phyloP scores from a whole-genome alignment of 1,140 invertebrate species.

The Mya arenaria region DNA sequence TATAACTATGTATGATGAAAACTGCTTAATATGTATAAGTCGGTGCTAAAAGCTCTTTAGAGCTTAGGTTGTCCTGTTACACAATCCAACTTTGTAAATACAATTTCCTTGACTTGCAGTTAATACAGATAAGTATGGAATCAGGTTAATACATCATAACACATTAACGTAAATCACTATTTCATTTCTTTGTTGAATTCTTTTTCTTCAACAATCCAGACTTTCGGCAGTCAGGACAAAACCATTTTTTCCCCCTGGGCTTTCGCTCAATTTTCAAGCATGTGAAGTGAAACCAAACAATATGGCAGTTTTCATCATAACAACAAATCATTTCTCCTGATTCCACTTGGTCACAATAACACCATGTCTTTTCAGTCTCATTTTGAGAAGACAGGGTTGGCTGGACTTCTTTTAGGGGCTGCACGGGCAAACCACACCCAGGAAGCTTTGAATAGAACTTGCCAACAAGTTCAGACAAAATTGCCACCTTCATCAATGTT shows the following conservation, averaged over 20 bases:
- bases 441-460: constrained; percentile 24
- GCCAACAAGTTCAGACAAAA: constrained; percentile 45
- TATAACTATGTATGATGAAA: no score
- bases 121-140: no score
- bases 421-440: background rate
- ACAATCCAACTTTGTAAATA: no score
- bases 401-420: background rate
- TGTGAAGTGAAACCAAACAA: constrained; percentile 38
- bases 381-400: no score
- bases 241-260: constrained; percentile 21
- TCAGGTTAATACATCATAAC: no score
- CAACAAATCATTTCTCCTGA: constrained; percentile 28
- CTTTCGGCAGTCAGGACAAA: constrained; percentile 44
- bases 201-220: no score
- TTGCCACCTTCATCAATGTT: constrained; percentile 16
- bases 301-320: constrained; percentile 39
- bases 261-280: constrained; percentile 10
- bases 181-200: no score
- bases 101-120: no score
- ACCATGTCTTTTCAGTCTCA: constrained; percentile 29
- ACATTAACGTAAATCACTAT: no score
- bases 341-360: constrained; percentile 47
- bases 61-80: no score
- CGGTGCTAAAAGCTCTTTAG: no score
- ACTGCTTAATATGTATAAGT: no score